Evolutionary conservation across 2,113 vertebrate genomes (phyloP).

Genomic region (Theristicus caerulescens): DNA sequence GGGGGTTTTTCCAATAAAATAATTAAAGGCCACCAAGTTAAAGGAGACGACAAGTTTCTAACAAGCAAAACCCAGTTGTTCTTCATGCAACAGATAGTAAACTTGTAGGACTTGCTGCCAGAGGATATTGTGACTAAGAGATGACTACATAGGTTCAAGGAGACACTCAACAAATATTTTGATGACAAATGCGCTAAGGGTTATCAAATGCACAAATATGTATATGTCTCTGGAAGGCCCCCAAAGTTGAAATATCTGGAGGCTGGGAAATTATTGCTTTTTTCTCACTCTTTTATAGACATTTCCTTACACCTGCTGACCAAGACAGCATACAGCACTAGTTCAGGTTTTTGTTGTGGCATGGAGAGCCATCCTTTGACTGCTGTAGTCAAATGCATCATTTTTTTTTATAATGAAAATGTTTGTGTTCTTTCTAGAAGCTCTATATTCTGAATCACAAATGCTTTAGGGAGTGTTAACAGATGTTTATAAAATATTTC

Average conservation of each 20-base stretch:
- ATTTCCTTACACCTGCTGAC: not conserved
- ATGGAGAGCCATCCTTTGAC: not conserved
- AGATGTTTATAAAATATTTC: not conserved
- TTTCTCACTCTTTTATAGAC: not conserved
- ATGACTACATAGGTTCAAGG: not conserved
- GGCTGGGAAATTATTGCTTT: not conserved
- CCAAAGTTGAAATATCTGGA: not conserved
- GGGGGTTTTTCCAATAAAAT: accelerated
- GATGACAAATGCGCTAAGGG: not conserved
- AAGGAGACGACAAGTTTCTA: not conserved
- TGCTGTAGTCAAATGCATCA: not conserved
- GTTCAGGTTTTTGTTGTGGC: not conserved
- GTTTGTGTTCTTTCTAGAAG: not conserved
- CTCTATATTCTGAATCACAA: not conserved
- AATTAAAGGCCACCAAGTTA: not conserved
- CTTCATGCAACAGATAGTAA: not conserved
- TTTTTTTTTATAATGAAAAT: not conserved
- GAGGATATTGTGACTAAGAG: not conserved
- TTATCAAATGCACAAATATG: not conserved
- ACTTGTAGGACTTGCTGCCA: not conserved
- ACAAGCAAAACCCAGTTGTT: not conserved
- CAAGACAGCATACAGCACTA: not conserved
- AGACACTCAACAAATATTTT: not conserved
- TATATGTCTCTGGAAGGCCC: not conserved
- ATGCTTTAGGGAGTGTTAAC: not conserved